A percentile compares a stretch with the other conserved stretches of the same genome.
Conservation (phyloP, 2,113 vertebrate genomes). For the Colaptes auratus region DNA sequence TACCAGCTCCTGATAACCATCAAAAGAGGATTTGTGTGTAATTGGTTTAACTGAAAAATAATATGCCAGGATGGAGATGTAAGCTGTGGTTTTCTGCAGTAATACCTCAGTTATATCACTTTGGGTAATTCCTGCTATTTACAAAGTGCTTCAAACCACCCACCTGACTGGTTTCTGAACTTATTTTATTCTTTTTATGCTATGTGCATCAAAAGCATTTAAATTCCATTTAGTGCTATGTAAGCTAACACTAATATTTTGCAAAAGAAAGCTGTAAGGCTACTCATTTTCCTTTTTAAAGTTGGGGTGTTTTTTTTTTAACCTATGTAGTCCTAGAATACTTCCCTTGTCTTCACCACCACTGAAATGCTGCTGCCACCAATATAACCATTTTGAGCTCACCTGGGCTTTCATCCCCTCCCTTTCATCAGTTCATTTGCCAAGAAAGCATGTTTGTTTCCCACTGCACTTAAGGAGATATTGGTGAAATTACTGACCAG, state of each 20-base stretch:
- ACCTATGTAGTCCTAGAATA: background rate
- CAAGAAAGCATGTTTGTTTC: background rate
- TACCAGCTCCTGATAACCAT: conserved; percentile 47
- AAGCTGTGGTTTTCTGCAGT: conserved; percentile 24
- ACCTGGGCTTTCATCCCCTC: background rate
- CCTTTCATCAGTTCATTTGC: background rate
- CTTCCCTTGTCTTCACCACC: background rate
- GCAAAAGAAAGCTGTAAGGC: background rate
- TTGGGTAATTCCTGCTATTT: conserved; percentile 63
- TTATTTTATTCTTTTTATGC: conserved; percentile 9
- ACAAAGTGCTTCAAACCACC: conserved; percentile 49
- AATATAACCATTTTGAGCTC: background rate
- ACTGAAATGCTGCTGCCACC: background rate
- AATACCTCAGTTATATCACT: conserved; percentile 55
- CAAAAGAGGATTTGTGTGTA: conserved; percentile 55
- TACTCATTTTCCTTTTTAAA: conserved; percentile 27
- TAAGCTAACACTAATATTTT: conserved; percentile 45
- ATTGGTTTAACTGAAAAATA: conserved; percentile 66
- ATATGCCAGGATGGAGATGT: conserved; percentile 20
- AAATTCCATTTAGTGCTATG: conserved; percentile 58
- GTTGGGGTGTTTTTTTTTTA: background rate
- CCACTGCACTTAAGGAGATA: background rate
- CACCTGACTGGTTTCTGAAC: conserved; percentile 38
- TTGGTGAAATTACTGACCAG: background rate
- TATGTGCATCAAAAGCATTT: conserved; percentile 45